These are phyloP conservation scores for Mesorhabditis belari DNA, from an alignment of 2,888 invertebrate genomes.

Conservation along the genomic window DNA sequence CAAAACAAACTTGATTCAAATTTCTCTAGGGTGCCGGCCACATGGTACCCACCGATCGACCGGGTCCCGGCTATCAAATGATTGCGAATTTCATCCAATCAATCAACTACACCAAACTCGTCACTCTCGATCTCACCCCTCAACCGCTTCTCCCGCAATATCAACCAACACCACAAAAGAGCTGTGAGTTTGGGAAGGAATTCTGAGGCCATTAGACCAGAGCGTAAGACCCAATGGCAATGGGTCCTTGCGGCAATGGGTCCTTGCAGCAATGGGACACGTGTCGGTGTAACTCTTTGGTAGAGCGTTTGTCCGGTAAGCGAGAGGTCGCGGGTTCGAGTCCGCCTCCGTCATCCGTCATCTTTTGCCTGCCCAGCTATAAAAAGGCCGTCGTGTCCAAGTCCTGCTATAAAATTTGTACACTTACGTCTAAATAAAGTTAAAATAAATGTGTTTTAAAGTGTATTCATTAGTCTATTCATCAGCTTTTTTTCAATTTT, in stretches of 20 bases:
- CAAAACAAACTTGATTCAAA: too few species aligned
- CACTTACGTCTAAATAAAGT: neutral
- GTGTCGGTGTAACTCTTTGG: too few species aligned
- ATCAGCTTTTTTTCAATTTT: neutral
- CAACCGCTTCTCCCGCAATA: constrained; percentile 15
- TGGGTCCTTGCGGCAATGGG: constrained; percentile 1
- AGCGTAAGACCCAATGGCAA: constrained; percentile 6
- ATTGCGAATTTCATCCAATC: constrained; percentile 36
- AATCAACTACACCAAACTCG: constrained; percentile 20
- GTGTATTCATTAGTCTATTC: neutral
- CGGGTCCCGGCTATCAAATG: constrained; percentile 45
- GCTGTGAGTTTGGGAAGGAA: constrained; percentile 10
- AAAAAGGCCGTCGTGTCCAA: too few species aligned
- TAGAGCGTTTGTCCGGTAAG: too few species aligned
- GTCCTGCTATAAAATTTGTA: too few species aligned
- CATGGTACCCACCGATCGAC: constrained; percentile 35
- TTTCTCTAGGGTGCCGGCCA: constrained; percentile 30
- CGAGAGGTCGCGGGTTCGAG: too few species aligned
- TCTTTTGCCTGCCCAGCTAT: constrained; percentile 5
- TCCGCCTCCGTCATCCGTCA: constrained; percentile 9
- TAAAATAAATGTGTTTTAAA: neutral
- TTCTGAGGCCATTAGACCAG: neutral
- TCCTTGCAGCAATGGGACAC: too few species aligned
- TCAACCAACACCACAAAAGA: constrained; percentile 11
- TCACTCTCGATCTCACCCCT: constrained; percentile 11